A percentile compares a stretch with the other conserved stretches of the same genome.
phyloP scores from a whole-genome alignment of 2,797 vertebrate genomes.

The Poecilia picta region DNA sequence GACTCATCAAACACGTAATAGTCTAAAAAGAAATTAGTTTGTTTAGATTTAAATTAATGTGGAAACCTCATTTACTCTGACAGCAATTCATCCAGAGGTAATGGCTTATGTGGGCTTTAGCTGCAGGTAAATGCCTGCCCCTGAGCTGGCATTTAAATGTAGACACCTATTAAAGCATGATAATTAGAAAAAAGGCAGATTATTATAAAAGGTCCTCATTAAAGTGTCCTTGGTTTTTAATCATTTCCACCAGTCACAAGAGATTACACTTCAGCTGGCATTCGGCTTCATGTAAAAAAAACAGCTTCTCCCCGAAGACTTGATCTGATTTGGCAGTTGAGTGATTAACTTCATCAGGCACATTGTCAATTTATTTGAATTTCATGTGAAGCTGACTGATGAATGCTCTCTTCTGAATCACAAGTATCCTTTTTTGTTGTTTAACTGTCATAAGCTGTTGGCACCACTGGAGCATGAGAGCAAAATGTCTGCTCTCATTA shows the following conservation, averaged over 20 bases:
- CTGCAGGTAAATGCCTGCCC: constrained; percentile 50
- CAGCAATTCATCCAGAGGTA: constrained; percentile 34
- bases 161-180: constrained; percentile 30
- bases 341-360: constrained; percentile 32
- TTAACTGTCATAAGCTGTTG: constrained; percentile 35
- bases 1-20: constrained; percentile 1
- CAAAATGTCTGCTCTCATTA: constrained; percentile 31
- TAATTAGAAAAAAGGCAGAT: constrained; percentile 47
- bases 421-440: constrained; percentile 42
- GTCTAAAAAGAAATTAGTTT: constrained; percentile 7
- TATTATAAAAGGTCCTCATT: constrained; percentile 35
- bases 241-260: constrained; percentile 16
- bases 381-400: constrained; percentile 37
- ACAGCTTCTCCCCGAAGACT: background rate
- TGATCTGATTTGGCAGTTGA: constrained; percentile 36
- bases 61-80: constrained; percentile 40
- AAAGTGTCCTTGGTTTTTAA: constrained; percentile 28
- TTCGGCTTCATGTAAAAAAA: constrained; percentile 12
- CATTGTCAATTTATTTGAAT: constrained; percentile 38
- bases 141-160: constrained; percentile 41
- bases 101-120: constrained; percentile 46
- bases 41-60: constrained; percentile 39
- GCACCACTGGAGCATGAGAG: constrained; percentile 9
- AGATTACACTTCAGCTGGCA: constrained; percentile 14
- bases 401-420: constrained; percentile 43